Conservation (phyloP, 2,797 vertebrate genomes). For the Avahi laniger region DNA sequence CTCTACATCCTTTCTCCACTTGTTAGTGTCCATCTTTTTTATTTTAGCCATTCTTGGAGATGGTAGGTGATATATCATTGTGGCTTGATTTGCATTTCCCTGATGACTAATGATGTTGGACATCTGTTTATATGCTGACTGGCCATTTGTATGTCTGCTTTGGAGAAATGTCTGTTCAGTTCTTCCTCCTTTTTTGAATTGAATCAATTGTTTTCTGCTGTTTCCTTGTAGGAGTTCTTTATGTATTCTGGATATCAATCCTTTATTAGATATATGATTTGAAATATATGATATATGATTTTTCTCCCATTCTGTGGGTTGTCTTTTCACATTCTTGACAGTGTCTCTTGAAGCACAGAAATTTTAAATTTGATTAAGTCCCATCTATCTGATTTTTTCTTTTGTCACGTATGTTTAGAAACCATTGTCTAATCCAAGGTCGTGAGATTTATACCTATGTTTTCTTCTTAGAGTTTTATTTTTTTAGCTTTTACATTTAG, state of each 20-base stretch:
- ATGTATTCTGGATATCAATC: not conserved
- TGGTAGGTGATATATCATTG: not conserved
- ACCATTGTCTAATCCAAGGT: not conserved
- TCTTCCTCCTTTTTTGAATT: not conserved
- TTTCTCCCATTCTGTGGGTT: not conserved
- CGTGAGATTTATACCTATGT: not conserved
- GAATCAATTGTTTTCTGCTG: not conserved
- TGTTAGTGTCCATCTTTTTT: not conserved
- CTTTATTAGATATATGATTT: not conserved
- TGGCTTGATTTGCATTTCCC: not conserved
- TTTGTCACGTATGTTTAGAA: not conserved
- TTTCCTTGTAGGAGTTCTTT: not conserved
- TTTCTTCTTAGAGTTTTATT: not conserved
- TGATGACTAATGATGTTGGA: not conserved
- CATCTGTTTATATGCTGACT: not conserved
- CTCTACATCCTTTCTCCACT: not conserved
- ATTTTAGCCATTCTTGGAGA: not conserved
- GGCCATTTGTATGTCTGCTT: not conserved
- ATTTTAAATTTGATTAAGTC: not conserved
- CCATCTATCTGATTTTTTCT: not conserved
- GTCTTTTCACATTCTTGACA: conserved; percentile 29
- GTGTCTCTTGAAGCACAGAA: not conserved
- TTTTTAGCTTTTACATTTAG: not conserved
- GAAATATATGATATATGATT: not conserved
- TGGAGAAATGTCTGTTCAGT: not conserved